phyloP scores from a whole-genome alignment of 2,113 vertebrate genomes.

The Procavia capensis region DNA sequence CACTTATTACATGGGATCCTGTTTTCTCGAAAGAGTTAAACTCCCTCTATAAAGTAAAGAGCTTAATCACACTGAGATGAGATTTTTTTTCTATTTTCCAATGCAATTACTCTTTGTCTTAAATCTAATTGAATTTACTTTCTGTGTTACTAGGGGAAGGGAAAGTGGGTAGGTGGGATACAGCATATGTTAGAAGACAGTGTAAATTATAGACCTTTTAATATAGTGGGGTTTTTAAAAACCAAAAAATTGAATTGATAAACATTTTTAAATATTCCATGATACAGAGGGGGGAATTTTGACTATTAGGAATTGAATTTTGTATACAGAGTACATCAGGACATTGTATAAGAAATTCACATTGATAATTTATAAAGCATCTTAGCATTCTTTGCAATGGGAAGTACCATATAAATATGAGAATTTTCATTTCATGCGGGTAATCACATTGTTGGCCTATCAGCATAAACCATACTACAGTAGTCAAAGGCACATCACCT shows the following conservation, averaged over 20 bases:
- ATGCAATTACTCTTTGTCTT: constrained; percentile 82
- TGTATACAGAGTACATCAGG: constrained; percentile 2
- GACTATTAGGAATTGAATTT: background rate
- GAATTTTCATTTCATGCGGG: constrained; percentile 47
- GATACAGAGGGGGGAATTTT: background rate
- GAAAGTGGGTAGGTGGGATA: constrained; percentile 5
- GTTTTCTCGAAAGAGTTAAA: constrained; percentile 74
- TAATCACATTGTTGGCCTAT: constrained; percentile 38
- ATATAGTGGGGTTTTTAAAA: constrained; percentile 30
- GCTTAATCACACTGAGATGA: constrained; percentile 81
- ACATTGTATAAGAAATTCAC: background rate
- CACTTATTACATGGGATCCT: constrained; percentile 31
- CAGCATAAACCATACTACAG: constrained; percentile 40
- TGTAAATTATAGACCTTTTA: constrained; percentile 33
- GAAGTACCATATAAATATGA: background rate
- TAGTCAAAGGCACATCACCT: constrained; percentile 21
- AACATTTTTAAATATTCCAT: constrained; percentile 46
- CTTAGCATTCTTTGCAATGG: constrained; percentile 49
- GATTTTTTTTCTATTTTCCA: constrained; percentile 80
- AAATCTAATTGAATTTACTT: constrained; percentile 82
- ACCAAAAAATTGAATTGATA: constrained; percentile 45
- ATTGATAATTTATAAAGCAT: constrained; percentile 61
- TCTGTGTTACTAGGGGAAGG: constrained; percentile 60
- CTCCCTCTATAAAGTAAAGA: constrained; percentile 66
- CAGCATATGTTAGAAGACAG: constrained; percentile 61